Percentiles rank a stretch among this genome's conserved stretches.
Conservation (phyloP, 2,113 vertebrate genomes). For the Noturus placidus region DNA sequence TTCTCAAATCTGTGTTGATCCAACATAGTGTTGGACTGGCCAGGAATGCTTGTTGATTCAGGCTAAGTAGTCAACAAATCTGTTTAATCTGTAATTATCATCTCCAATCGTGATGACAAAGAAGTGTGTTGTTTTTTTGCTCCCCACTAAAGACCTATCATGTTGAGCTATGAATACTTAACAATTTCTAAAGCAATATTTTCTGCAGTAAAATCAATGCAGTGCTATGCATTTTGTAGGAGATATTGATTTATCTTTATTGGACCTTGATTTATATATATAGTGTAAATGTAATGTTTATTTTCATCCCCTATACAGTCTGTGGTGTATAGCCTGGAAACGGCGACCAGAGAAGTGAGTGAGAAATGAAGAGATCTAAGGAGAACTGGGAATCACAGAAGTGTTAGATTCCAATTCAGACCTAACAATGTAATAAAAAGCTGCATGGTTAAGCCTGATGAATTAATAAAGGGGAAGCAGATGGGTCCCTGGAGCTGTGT, state of each 20-base stretch:
- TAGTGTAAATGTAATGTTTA: slow-evolving; percentile 37
- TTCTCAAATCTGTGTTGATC: slow-evolving; percentile 27
- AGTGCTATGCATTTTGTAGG: slow-evolving; percentile 37
- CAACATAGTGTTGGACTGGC: background rate
- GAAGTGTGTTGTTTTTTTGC: slow-evolving; percentile 13
- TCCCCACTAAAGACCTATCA: slow-evolving; percentile 28
- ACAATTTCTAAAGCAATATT: slow-evolving; percentile 37
- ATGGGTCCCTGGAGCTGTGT: slow-evolving; percentile 76
- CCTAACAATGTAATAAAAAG: slow-evolving; percentile 77
- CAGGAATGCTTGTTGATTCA: background rate
- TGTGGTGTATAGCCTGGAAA: slow-evolving; percentile 5
- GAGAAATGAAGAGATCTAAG: slow-evolving; percentile 36
- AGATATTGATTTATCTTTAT: slow-evolving; percentile 48
- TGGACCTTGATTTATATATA: slow-evolving; percentile 44
- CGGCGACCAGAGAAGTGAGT: background rate
- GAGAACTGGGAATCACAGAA: slow-evolving; percentile 49
- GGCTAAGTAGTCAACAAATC: slow-evolving; percentile 15
- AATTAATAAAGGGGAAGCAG: slow-evolving; percentile 79
- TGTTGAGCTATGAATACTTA: slow-evolving; percentile 30
- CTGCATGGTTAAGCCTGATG: slow-evolving; percentile 79
- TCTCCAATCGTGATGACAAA: slow-evolving; percentile 7
- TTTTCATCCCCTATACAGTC: slow-evolving; percentile 13
- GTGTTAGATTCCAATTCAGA: slow-evolving; percentile 73
- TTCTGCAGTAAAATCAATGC: slow-evolving; percentile 41
- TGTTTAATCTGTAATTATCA: slow-evolving; percentile 15